Base-by-base conservation (phyloP, 1,140 invertebrate species). In the Papilio helenus region DNA sequence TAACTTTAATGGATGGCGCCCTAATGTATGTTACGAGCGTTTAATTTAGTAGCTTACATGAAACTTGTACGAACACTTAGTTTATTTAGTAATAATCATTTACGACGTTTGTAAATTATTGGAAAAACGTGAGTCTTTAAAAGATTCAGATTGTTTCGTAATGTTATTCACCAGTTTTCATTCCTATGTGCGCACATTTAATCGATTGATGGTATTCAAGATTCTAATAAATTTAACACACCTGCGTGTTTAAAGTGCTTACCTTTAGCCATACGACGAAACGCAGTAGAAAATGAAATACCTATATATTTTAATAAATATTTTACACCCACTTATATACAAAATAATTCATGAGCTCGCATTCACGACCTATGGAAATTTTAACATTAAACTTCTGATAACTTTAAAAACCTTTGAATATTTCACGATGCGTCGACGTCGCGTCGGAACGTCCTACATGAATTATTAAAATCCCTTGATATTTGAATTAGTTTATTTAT, bases 21-120 rank as follows among this genome's bases (percentile, higher is more conserved):
- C 42, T 73, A 73, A 73, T 49, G 39, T 72, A 46, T 49, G 39
- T 73, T 73, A 44, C 20, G 72, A 73, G 72, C 20, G 44, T 49
- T 73, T 73, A 49, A 49, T 73, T 23, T 46, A n/a, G 42, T 73
- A 73, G 72, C 49, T 73, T 73, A 72, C 0, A 2, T 42, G 18
- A 72, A 42, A 44, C 68, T 72, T 42, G 34, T 42, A 34, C 68
- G 18, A 39, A 44, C 12, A 65, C 26, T 72, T 72, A 20, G 34
- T 20, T 39, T 39, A 71, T 29, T 39, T 4, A 2, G 18, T 71
- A 71, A 8, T 39, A 18, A n/a, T 7, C 2, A 72, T 72, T 65
- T 65, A 16, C 1, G 20, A 65, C 26, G 9, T 14, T 26, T 65
- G 23, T 14, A 26, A 26, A 58, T 58, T 23, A 58, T 2, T 10